Base-by-base conservation (phyloP, 2,888 invertebrate genomes). In the Molanna angustata region DNA sequence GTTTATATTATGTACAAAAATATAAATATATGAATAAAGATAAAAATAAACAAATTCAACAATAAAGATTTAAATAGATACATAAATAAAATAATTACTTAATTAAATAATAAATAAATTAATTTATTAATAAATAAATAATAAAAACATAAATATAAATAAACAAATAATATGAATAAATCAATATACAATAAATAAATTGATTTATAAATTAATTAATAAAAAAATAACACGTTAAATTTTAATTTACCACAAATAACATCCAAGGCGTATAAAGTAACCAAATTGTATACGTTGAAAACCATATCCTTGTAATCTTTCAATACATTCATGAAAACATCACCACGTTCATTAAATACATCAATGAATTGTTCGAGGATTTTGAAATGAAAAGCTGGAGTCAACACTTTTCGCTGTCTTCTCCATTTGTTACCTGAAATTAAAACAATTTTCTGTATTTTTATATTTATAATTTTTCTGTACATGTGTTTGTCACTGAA, bases 221-320 rank as follows among this genome's bases (percentile, higher is more conserved):
- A 7, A 27, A 7, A 6, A 27, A 27, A 6, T 27, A 35, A 48
- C 7, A 18, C 3, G 9, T 41, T 33, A 4, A 33, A 13, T 33
- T 3, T 3, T 33, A 3, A 33, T 27, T 62, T 64, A 79, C 79
- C 76, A 64, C 78, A 76, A 52, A 81, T 78, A 33, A 78, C 73
- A 63, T 80, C 80, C 54, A 82, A 65, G 4, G 79, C 68, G 61
- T 72, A 76, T 11, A 71, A 62, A 1, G 73, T 71, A 7, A 78
- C 64, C 51, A 69, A 69, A 7, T 72, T 72, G 59, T 70, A 72
- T 27, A 80, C 65, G 62, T 81, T 70, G 19, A 75, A 62, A 2
- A 52, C 14, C 35, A 52, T 54, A 21, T 16, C 49, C 19, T 37
- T 52, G 2, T 57, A 35, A 16, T 16, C 14, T 3, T 35, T 27